A percentile compares a stretch with the other conserved stretches of the same genome.
Evolutionary conservation across 2,797 vertebrate species (phyloP).

Genomic region (Tenualosa ilisha): DNA sequence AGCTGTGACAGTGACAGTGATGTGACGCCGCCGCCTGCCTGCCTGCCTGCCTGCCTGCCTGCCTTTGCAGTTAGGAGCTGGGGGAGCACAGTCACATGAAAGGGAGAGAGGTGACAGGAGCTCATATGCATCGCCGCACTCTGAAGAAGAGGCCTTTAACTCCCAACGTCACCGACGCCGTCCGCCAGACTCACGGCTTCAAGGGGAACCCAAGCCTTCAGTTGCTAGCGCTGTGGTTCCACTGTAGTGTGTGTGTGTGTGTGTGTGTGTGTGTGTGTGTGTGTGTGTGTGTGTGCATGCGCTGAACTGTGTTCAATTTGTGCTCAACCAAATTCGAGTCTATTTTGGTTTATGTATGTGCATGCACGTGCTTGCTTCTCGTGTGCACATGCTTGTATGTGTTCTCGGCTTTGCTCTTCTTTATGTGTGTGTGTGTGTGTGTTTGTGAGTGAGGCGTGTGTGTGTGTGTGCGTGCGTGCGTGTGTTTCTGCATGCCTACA

Average conservation of each 20-base stretch:
- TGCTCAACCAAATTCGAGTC: too few relatives aligned
- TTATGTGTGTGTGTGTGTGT: neutral
- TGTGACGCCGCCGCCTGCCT: too few relatives aligned
- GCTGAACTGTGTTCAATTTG: too few relatives aligned
- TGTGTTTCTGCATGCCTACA: neutral
- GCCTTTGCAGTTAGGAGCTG: neutral
- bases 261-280: neutral
- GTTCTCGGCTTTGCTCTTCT: too few relatives aligned
- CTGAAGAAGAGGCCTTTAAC: neutral
- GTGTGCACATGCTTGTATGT: too few relatives aligned
- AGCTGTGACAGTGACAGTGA: neutral
- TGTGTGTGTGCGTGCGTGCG: neutral
- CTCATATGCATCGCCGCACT: neutral
- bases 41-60: neutral
- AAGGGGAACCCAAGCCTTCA: neutral
- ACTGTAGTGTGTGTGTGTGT: neutral
- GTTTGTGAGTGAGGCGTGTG: neutral
- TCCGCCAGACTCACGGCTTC: neutral
- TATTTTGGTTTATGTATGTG: too few relatives aligned
- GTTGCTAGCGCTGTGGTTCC: neutral
- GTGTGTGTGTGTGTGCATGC: neutral
- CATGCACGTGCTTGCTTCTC: too few relatives aligned
- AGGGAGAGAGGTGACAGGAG: conserved; percentile 1
- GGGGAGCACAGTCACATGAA: neutral
- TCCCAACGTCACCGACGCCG: neutral